Evolutionary conservation across 2,797 vertebrate species (phyloP).

Genomic region (Lepus townsendii): DNA sequence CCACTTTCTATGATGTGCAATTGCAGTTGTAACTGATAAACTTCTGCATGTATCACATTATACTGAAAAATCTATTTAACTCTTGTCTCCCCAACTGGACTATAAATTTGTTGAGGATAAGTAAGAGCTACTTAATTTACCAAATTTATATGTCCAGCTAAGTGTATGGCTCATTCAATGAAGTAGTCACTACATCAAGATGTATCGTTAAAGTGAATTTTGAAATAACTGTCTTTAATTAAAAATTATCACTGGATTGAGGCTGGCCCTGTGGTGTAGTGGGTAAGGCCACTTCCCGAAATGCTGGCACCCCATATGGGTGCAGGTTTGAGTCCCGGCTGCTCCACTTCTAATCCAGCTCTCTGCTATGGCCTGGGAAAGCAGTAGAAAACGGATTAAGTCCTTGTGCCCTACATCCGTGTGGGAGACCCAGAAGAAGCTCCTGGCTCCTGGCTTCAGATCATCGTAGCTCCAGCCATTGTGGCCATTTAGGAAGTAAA

Average conservation of each 20-base stretch:
- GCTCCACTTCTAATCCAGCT: too few species aligned
- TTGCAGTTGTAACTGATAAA: neutral
- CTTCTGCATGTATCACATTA: neutral
- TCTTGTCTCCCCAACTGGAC: neutral
- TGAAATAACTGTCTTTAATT: neutral
- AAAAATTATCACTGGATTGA: neutral
- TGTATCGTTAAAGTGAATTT: neutral
- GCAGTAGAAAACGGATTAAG: too few species aligned
- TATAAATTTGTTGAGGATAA: neutral
- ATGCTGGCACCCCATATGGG: too few species aligned
- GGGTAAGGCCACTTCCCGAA: too few species aligned
- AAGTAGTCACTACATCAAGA: neutral
- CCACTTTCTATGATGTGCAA: neutral
- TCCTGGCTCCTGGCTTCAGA: too few species aligned
- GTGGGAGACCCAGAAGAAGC: too few species aligned
- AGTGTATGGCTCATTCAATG: neutral
- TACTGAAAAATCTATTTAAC: neutral
- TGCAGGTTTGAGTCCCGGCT: too few species aligned
- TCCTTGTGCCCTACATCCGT: too few species aligned
- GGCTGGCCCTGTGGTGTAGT: too few species aligned
- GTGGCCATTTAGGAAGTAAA: too few species aligned
- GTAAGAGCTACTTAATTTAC: neutral
- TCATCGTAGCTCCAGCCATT: too few species aligned
- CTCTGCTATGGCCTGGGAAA: too few species aligned
- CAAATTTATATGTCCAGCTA: neutral